phyloP scores from a whole-genome alignment of 92 coral and sea anemone species.

The Phenganax stokvisi region DNA sequence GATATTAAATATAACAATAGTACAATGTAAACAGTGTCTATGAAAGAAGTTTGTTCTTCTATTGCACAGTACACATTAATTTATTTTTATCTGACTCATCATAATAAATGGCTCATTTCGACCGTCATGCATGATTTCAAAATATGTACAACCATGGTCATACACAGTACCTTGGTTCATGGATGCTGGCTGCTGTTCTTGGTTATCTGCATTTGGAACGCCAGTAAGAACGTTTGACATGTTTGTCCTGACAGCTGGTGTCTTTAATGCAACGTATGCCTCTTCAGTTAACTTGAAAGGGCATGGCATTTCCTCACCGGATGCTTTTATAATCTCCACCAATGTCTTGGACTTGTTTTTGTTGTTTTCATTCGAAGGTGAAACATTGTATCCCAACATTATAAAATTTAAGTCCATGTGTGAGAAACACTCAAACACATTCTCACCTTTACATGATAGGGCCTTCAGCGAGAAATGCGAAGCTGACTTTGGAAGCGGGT shows the following conservation, averaged over 20 bases:
- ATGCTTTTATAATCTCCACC: conserved; percentile 10
- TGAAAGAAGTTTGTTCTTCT: no score
- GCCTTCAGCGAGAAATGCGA: conserved; percentile 32
- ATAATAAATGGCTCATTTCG: no score
- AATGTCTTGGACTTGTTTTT: conserved; percentile 16
- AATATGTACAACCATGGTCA: background rate
- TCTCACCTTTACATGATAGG: conserved; percentile 21
- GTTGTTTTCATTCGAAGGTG: conserved; percentile 24
- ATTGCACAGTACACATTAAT: no score
- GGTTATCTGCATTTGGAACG: background rate
- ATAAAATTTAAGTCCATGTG: conserved; percentile 31
- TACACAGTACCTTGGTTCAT: conserved; percentile 6
- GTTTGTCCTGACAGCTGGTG: background rate
- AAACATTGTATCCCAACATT: conserved; percentile 22
- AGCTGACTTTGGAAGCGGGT: conserved; percentile 37
- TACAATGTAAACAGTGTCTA: no score
- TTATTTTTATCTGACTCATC: no score
- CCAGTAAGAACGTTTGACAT: background rate
- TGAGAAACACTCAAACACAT: conserved; percentile 28
- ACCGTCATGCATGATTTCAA: background rate
- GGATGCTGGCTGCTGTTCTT: conserved; percentile 3
- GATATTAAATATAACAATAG: no score
- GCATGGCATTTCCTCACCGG: conserved; percentile 33
- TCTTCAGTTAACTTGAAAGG: conserved; percentile 35
- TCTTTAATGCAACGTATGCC: conserved; percentile 4